Base-by-base conservation (phyloP, 2,888 invertebrate genomes). In the Lasioglossum villosulum region DNA sequence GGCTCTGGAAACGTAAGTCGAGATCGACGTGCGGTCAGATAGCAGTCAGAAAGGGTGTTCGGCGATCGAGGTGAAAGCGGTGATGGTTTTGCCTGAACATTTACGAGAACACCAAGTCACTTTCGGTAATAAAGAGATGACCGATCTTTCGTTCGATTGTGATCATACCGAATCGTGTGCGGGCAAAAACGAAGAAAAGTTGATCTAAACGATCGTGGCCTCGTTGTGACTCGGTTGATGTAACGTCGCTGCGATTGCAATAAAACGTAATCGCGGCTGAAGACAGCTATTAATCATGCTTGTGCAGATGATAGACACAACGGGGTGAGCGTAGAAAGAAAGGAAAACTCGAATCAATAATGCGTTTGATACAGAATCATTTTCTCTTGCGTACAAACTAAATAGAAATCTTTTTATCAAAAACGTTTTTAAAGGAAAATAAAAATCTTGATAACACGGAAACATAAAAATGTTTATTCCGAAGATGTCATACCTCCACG, bases 11-110 rank as follows among this genome's bases (percentile, higher is more conserved):
- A 75, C 75, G 76, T 34, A 82, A 52, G 72, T 59, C 34, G 37
- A 78, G 82, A 86, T 82, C 86, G 86, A 82, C 85, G 76, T 68
- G 80, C 76, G 77, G 84, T 80, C 84, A 75, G 85, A 84, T 84
- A 85, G 79, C 78, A 66, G 73, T 68, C 72, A 23, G 59, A 76
- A 48, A 82, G 83, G 74, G 74, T 59, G 71, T 48, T 59, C 70
- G 42, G n/a, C 68, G 34, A 37, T 63, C 70, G 83, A 66, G 71
- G 83, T 81, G 83, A 84, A 84, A 84, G 83, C 73, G 23, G 42
- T 14, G 56, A 52, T 71, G 70, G 66, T 72, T 78, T 78, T 78
- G 71, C 39, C 52, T 39, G 56, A 56, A 30, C 30, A 27, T 56
- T 71, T 70, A 23, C 52, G n/a, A 56, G 27, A 37, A 52, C 70